A percentile compares a stretch with the other conserved stretches of the same genome.
Conservation (phyloP, 1,140 invertebrate species). For the Aethina tumida region DNA sequence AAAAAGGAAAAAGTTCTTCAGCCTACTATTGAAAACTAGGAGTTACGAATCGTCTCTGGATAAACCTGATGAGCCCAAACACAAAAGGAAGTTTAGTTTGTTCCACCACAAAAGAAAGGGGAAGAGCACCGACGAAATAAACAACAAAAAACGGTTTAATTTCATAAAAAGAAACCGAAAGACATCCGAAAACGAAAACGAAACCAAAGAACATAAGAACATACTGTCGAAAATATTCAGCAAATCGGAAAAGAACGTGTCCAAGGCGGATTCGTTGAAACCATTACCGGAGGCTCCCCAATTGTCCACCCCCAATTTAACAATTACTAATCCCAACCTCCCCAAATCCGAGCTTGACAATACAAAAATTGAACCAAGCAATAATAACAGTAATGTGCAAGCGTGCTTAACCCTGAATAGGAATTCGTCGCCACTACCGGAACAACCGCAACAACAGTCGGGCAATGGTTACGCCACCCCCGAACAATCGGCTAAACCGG, state of each 20-base stretch:
- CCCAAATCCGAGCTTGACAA: conserved; percentile 21
- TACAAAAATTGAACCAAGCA: conserved; percentile 30
- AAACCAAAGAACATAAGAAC: conserved; percentile 8
- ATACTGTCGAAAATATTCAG: conserved; percentile 11
- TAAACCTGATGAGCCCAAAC: conserved; percentile 5
- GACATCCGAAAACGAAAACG: conserved; percentile 3
- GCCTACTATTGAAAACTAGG: neutral
- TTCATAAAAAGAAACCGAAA: conserved; percentile 8
- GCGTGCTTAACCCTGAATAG: conserved; percentile 34
- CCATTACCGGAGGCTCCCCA: conserved; percentile 1
- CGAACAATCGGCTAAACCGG: conserved; percentile 17
- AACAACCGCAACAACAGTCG: conserved; percentile 22
- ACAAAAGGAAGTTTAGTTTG: conserved; percentile 10
- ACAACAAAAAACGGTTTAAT: conserved; percentile 8
- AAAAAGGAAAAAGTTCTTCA: conserved; percentile 7
- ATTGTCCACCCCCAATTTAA: conserved; percentile 8
- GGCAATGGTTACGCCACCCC: conserved; percentile 8
- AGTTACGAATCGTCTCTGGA: conserved; percentile 7
- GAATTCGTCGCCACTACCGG: conserved; percentile 25
- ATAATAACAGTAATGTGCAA: conserved; percentile 31
- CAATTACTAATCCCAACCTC: conserved; percentile 17
- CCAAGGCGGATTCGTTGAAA: conserved; percentile 5
- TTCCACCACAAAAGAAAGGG: conserved; percentile 5
- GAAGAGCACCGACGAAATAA: neutral
- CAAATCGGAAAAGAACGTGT: conserved; percentile 9